A percentile compares a stretch with the other conserved stretches of the same genome.
These are phyloP conservation scores for Crypturellus tataupa DNA, from an alignment of 2,797 vertebrate genomes.

Conservation along the genomic window DNA sequence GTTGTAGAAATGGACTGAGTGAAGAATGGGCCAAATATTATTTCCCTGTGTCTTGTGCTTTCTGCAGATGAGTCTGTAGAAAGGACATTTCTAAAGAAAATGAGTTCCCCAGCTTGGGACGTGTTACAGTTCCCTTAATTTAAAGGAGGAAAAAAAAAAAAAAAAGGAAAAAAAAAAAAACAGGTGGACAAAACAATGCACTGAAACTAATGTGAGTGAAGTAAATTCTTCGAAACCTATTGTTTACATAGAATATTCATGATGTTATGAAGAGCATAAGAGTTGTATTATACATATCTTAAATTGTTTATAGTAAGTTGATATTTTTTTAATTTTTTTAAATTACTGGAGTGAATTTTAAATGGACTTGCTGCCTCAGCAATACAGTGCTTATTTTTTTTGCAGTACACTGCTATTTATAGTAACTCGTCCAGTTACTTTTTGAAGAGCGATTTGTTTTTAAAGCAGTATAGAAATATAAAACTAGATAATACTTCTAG, in stretches of 20 bases:
- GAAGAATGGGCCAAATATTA: constrained; percentile 45
- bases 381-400: constrained; percentile 79
- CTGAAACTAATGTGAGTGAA: constrained; percentile 66
- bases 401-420: constrained; percentile 79
- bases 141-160: background rate
- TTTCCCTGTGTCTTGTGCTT: constrained; percentile 29
- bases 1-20: background rate
- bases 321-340: constrained; percentile 87
- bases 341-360: constrained; percentile 82
- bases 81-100: constrained; percentile 55
- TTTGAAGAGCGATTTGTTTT: constrained; percentile 59
- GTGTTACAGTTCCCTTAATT: constrained; percentile 3
- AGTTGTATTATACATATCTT: constrained; percentile 86
- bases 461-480: constrained; percentile 59
- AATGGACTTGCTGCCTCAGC: constrained; percentile 78
- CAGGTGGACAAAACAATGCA: constrained; percentile 65
- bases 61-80: constrained; percentile 21
- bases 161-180: background rate
- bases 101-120: constrained; percentile 49
- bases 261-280: constrained; percentile 76
- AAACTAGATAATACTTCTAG: constrained; percentile 24
- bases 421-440: constrained; percentile 72
- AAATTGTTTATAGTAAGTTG: constrained; percentile 87
- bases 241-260: constrained; percentile 80
- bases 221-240: constrained; percentile 69